Evolutionary conservation across 2,797 vertebrate species (phyloP).

Genomic region (Natrix natrix): DNA sequence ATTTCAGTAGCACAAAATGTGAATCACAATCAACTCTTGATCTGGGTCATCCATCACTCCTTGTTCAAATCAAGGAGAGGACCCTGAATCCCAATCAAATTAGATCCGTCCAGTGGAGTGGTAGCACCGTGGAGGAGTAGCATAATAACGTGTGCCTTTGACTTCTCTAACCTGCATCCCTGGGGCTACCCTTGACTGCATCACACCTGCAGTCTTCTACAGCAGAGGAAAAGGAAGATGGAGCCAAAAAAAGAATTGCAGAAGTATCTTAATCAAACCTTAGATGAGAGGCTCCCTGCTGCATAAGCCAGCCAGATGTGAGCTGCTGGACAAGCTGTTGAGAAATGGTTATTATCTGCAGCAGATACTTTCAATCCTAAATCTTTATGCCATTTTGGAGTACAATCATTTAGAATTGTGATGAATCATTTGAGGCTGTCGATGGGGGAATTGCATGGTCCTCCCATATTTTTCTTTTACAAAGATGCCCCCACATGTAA

Average conservation of each 20-base stretch:
- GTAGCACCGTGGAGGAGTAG: neutral
- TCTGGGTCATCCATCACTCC: neutral
- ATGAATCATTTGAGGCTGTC: neutral
- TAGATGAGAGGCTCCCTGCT: neutral
- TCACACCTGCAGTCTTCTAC: slow-evolving; percentile 1
- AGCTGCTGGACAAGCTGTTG: neutral
- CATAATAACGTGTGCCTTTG: neutral
- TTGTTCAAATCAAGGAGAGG: neutral
- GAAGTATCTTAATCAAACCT: slow-evolving; percentile 8
- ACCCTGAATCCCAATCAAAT: neutral
- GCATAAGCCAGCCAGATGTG: neutral
- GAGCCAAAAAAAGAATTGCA: slow-evolving; percentile 23
- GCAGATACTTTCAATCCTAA: neutral
- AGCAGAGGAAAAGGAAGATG: slow-evolving; percentile 20
- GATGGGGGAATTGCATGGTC: neutral
- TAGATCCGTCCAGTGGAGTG: neutral
- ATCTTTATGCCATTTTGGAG: neutral
- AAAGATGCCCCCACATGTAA: neutral
- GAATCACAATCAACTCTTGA: neutral
- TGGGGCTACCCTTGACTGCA: slow-evolving; percentile 13
- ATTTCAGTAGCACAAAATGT: neutral
- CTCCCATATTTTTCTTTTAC: neutral
- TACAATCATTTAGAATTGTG: neutral
- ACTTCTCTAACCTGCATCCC: neutral
- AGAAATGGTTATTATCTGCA: neutral